Base-by-base conservation (phyloP, 2,797 vertebrate genomes). In the Thunnus albacares region DNA sequence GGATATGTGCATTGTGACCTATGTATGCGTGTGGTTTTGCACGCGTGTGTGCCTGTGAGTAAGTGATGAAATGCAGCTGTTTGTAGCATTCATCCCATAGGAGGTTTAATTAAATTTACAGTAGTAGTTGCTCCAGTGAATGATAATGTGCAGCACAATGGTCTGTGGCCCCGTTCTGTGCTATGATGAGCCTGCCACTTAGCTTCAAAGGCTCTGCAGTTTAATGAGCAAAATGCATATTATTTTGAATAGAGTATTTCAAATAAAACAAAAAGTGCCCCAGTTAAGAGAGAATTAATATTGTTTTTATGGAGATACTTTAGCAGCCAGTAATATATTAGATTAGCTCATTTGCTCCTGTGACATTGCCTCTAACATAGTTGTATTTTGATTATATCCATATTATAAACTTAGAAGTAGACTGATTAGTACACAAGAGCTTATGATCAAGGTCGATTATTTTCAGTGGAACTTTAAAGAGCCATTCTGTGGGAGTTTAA, bases 391-490 rank as follows among this genome's bases (percentile, higher is more conserved):
- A 84, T 87, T 78, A 71, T 65, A 75, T 74, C 74, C 77, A 79
- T 88, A 73, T 88, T 84, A 83, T 77, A 77, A 83, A 85, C 62
- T 76, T 61, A 72, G 70, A 87, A 89, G 76, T 41, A 28, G 72
- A 55, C 71, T 68, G 80, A 88, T 89, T 81, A 84, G 52, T 67
- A 72, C 67, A 82, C 69, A 81, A 83, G 82, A 84, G 85, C 85
- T 82, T 66, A 61, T 87, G 88, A 93, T 92, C 84, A 91, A 89
- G 88, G 88, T 91, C 43, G 71, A 88, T 90, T 89, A 81, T 85
- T 87, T 86, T 69, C 83, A 79, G 74, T 57, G 64, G 71, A 70
- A 33, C 75, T 79, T 55, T 83, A 70, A 84, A 77, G 84, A 81
- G 71, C 52, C 62, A 51, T 77, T 74, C 69, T 75, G 79, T 79